Base-by-base conservation (phyloP, 2,888 invertebrate genomes). In the Microplitis deprimator region DNA sequence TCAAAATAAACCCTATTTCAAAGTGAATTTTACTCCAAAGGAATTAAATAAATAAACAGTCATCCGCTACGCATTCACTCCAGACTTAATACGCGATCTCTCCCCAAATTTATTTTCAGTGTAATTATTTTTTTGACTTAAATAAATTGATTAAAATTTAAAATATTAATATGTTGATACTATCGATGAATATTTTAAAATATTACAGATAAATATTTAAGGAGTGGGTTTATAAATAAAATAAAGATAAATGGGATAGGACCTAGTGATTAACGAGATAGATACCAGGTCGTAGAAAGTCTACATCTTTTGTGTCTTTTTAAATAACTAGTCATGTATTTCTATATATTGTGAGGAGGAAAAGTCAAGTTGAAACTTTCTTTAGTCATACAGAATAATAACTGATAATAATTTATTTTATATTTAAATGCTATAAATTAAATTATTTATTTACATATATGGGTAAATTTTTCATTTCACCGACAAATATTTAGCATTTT, bases 251-350 rank as follows among this genome's bases (percentile, higher is more conserved):
- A 41, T n/a, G 50, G 59, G 59, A 16, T 38, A 67, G 59, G 67
- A 73, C 38, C 73, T 65, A n/a, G 71, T 10, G 40, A 62, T 72
- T n/a, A 73, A 65, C 73, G 29, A 67, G 50, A 65, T 38, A 10
- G 62, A 62, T 72, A 67, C 67, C 67, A 73, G 73, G 67, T 73
- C 73, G 50, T 50, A 73, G 73, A 73, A 73, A 73, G 73, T 73
- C n/a, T 13, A 50, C 61, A 17, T n/a, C n/a, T 60, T 39, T 29
- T 71, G 65, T 65, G 60, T 38, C 50, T 50, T 50, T 50, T 50
- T 50, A 13, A 50, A 50, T 50, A 50, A 50, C 50, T 50, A 50
- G 50, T 50, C 50, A 50, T 50, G 50, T 13, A 50, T 50, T 50
- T 13, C 10, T 50, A 13, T 50, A 13, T 50, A 50, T 8, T 50